Conservation (phyloP, 2,888 invertebrate species). For the Drosophila pegasa region DNA sequence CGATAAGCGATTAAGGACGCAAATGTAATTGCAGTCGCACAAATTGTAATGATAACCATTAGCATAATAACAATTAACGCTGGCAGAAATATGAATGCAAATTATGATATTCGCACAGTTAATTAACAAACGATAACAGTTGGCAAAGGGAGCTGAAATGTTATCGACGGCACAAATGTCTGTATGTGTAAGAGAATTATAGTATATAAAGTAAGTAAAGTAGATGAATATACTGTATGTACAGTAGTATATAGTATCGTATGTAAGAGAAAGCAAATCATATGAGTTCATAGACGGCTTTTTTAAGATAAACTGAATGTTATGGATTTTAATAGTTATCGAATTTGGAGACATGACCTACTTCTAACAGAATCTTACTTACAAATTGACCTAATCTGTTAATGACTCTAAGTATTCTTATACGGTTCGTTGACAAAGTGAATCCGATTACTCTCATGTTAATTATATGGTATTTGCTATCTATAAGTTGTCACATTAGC, state of each 20-base stretch:
- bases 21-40: not conserved
- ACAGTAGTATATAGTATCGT: too few relatives aligned
- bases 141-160: not conserved
- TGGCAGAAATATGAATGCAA: not conserved
- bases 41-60: constrained; percentile 1
- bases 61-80: constrained; percentile 3
- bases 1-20: constrained; percentile 1
- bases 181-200: too few relatives aligned
- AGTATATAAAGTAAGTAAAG: too few relatives aligned
- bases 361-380: not conserved
- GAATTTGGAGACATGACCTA: not conserved
- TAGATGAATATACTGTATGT: too few relatives aligned
- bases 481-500: too few relatives aligned
- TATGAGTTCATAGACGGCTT: not conserved
- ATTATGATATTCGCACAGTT: not conserved
- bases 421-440: too few relatives aligned
- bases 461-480: too few relatives aligned
- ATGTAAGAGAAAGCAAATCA: not conserved
- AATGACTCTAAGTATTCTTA: too few relatives aligned
- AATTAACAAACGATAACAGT: constrained; percentile 7
- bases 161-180: too few relatives aligned
- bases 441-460: too few relatives aligned
- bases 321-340: not conserved
- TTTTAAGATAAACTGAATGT: not conserved
- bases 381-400: too few relatives aligned